Percentiles rank a stretch among this genome's conserved stretches.
These are phyloP conservation scores for Macrosoma leucophasiata DNA, from an alignment of 2,888 invertebrate species.

Conservation along the genomic window DNA sequence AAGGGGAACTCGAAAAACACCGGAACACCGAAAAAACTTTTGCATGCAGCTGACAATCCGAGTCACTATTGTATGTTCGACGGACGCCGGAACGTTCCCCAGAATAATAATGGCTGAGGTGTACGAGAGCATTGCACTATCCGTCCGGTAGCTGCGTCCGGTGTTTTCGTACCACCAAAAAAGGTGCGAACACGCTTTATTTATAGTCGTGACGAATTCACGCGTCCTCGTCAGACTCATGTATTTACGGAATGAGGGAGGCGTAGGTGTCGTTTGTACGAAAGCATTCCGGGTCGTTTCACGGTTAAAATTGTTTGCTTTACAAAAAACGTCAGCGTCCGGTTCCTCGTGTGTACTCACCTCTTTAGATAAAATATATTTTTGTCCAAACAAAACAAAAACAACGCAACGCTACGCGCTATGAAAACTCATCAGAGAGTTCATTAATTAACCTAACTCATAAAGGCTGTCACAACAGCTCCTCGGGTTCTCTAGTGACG, in stretches of 20 bases:
- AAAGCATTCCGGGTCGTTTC: slow-evolving; percentile 36
- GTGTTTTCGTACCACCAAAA: slow-evolving; percentile 70
- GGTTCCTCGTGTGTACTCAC: too few relatives aligned
- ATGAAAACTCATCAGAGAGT: too few relatives aligned
- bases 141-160: slow-evolving; percentile 71
- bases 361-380: too few relatives aligned
- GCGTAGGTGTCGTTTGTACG: slow-evolving; percentile 40
- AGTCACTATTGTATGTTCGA: slow-evolving; percentile 54
- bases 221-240: slow-evolving; percentile 47
- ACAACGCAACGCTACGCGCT: too few relatives aligned
- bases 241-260: slow-evolving; percentile 59
- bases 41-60: slow-evolving; percentile 41
- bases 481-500: too few relatives aligned
- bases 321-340: too few relatives aligned
- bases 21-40: slow-evolving; percentile 39
- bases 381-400: too few relatives aligned
- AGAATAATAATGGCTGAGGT: slow-evolving; percentile 33
- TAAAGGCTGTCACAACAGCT: too few relatives aligned
- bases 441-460: too few relatives aligned
- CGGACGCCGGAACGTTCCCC: slow-evolving; percentile 55
- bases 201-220: slow-evolving; percentile 66
- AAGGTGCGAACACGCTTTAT: slow-evolving; percentile 70
- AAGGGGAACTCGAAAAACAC: slow-evolving; percentile 27
- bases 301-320: too few relatives aligned
- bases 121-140: slow-evolving; percentile 55